Evolutionary conservation across 2,113 vertebrate genomes (phyloP), one percentile per base, ranked within the genome.

Genomic region (Clarias batrachus): DNA sequence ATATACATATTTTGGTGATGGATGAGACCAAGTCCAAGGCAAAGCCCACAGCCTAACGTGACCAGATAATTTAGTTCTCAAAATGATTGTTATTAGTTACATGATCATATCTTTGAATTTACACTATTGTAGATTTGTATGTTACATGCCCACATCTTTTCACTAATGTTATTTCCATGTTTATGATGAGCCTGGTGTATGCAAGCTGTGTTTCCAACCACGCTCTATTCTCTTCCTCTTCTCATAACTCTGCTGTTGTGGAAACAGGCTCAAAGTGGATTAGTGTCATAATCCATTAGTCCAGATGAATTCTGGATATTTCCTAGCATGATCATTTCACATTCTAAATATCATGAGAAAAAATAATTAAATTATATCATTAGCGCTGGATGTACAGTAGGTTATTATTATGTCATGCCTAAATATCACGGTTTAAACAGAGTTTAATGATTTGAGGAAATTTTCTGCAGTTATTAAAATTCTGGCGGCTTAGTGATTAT

Each of bases 211-310:
- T 52, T 70, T 56, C 63, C 65, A 48, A 6, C n/a, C 76, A 66
- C 48, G 8, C 60, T 60, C 65, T 70, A 8, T 41, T 77, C 54
- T 86, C 63, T 25, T 81, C 85, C 77, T 86, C 63, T 54, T 63
- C 71, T 81, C 30, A 81, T 85, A 52, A 62, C 41, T 33, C 41
- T 70, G 37, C 52, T 86, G 77, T 57, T 81, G 56, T 11, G 77
- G 30, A 57, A 86, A 71, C 78, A 86, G 65, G 52, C 52, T 70
- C 8, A 86, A 80, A 41, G 77, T 80, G 21, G 52, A 80, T 86
- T 70, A 86, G 63, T 33, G 30, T 80, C 62, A 66, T 41, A 80
- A 48, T 54, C 52, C 77, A 71, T 21, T 66, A 70, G 63, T 41
- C 37, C 60, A 25, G 37, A 70, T 16, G 27, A n/a, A 52, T 56